Conservation (phyloP, 2,888 invertebrate genomes). For the Trichogramma dendrolimi region DNA sequence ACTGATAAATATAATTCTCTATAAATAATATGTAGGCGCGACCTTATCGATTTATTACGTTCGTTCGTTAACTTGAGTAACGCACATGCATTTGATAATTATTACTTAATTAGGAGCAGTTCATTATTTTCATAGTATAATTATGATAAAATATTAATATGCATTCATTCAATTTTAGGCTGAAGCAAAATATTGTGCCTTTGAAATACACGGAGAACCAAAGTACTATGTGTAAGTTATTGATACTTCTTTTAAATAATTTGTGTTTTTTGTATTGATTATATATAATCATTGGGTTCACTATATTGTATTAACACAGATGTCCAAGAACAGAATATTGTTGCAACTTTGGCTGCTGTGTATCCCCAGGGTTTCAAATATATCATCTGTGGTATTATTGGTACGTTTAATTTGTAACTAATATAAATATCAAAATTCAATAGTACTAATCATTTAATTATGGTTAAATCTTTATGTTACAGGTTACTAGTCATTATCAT, state of each 20-base stretch:
- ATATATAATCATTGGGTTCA: slow-evolving; percentile 1
- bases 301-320: slow-evolving; percentile 35
- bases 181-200: slow-evolving; percentile 53
- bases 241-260: not conserved
- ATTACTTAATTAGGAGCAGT: not conserved
- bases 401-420: slow-evolving; percentile 40
- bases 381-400: slow-evolving; percentile 60
- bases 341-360: slow-evolving; percentile 57
- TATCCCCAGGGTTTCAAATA: slow-evolving; percentile 55
- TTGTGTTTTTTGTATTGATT: not conserved
- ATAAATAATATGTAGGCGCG: too few species aligned
- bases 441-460: not conserved
- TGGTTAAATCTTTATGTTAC: slow-evolving; percentile 2
- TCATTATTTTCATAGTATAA: not conserved
- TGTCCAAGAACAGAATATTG: slow-evolving; percentile 56
- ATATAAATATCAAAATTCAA: not conserved
- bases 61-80: not conserved
- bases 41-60: too few species aligned
- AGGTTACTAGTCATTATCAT: slow-evolving; percentile 57
- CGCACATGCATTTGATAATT: not conserved
- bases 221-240: slow-evolving; percentile 52
- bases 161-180: slow-evolving; percentile 35
- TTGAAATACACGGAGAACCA: slow-evolving; percentile 51
- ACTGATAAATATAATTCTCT: too few species aligned
- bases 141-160: not conserved